Evolutionary conservation across 1,140 invertebrate genomes (phyloP).

Genomic region (Scaptomyza hsui): DNA sequence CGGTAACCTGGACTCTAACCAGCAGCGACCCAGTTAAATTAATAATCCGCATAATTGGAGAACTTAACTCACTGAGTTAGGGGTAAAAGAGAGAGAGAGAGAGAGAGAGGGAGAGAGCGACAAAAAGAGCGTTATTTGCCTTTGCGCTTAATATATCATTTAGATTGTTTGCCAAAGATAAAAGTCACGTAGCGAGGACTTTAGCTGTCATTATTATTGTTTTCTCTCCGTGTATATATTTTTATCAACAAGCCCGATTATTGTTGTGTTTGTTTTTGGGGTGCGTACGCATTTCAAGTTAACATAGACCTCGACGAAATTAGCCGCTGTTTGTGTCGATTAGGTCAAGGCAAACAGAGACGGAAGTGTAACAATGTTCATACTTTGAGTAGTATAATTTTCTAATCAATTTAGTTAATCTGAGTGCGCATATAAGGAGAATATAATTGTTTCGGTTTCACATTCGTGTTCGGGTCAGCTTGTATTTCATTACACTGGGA

Average conservation of each 20-base stretch:
- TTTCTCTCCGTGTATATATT: constrained; percentile 23
- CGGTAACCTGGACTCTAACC: constrained; percentile 8
- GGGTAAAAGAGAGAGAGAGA: background rate
- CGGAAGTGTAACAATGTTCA: background rate
- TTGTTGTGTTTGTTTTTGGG: constrained; percentile 48
- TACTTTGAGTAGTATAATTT: constrained; percentile 13
- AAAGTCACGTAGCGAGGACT: constrained; percentile 67
- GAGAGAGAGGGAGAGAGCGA: constrained; percentile 33
- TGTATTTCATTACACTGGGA: constrained; percentile 52
- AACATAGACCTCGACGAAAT: constrained; percentile 36
- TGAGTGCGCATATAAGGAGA: constrained; percentile 45
- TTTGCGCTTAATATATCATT: constrained; percentile 84
- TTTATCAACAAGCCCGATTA: constrained; percentile 51
- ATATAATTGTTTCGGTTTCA: constrained; percentile 72
- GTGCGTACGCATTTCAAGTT: constrained; percentile 39
- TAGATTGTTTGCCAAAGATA: constrained; percentile 82
- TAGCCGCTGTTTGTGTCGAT: constrained; percentile 43
- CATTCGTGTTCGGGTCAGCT: constrained; percentile 58
- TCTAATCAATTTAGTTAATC: constrained; percentile 53
- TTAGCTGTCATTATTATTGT: constrained; percentile 72
- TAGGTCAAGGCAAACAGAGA: constrained; percentile 38
- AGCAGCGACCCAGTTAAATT: constrained; percentile 80
- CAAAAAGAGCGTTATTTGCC: constrained; percentile 82
- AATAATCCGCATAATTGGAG: constrained; percentile 84
- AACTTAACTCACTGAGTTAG: constrained; percentile 71